These are phyloP conservation scores for Pseudochromis fuscus DNA, from an alignment of 2,797 vertebrate genomes.

Conservation along the genomic window DNA sequence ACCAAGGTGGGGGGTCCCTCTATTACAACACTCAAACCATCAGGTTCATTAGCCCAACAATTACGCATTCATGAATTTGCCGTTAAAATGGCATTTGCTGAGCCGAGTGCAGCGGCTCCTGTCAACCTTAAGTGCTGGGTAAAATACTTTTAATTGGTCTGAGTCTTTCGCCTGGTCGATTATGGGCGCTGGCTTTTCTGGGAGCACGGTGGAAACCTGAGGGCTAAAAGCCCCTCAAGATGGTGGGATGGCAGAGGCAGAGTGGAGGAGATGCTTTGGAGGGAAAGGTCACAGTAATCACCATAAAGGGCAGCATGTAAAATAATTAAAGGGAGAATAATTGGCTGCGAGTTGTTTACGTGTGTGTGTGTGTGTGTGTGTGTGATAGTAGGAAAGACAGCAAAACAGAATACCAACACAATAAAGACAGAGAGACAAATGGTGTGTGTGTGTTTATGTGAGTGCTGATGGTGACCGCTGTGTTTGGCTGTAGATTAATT, in stretches of 20 bases:
- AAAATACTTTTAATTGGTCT: constrained; percentile 86
- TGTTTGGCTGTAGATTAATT: constrained; percentile 14
- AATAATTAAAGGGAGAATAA: constrained; percentile 83
- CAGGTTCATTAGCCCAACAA: constrained; percentile 81
- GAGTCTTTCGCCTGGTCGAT: constrained; percentile 78
- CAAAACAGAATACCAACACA: constrained; percentile 14
- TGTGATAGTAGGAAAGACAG: constrained; percentile 42
- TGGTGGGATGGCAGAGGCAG: constrained; percentile 62
- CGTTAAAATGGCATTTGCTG: constrained; percentile 83
- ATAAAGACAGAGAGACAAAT: background rate
- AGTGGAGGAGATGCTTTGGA: constrained; percentile 69
- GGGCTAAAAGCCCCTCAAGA: constrained; percentile 76
- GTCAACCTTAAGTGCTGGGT: constrained; percentile 83
- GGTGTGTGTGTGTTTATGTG: background rate
- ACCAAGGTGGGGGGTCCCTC: constrained; percentile 65
- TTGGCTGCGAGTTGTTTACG: constrained; percentile 77
- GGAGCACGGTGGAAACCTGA: constrained; percentile 57
- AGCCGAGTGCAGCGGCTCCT: constrained; percentile 73
- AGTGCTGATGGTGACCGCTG: constrained; percentile 4
- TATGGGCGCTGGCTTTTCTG: constrained; percentile 66
- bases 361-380: constrained; percentile 38
- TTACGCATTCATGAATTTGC: constrained; percentile 84
- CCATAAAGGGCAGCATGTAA: constrained; percentile 80
- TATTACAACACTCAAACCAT: constrained; percentile 78
- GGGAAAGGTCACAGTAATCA: constrained; percentile 83